Conservation (phyloP, 2,797 vertebrate species). For the Columba guinea region DNA sequence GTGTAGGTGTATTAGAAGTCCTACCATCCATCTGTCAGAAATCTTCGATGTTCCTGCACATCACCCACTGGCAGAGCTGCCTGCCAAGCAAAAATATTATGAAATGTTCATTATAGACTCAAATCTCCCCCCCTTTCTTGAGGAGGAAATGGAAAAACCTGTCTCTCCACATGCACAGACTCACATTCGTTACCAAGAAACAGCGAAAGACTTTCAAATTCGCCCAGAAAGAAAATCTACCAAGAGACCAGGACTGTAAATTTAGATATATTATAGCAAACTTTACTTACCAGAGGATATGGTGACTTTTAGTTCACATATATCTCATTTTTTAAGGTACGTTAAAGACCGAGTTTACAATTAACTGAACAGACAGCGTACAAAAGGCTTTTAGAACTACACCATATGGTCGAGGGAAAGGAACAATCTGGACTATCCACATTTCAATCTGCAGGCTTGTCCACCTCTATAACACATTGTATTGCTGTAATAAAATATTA, state of each 20-base stretch:
- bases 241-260: constrained; percentile 13
- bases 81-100: constrained; percentile 69
- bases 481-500: constrained; percentile 80
- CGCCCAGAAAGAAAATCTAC: constrained; percentile 18
- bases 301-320: constrained; percentile 60
- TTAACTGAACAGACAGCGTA: constrained; percentile 82
- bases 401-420: constrained; percentile 82
- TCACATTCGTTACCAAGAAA: constrained; percentile 39
- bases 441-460: constrained; percentile 81
- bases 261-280: constrained; percentile 53
- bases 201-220: constrained; percentile 31
- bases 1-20: constrained; percentile 74
- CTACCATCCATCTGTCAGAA: constrained; percentile 73
- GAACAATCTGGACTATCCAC: constrained; percentile 82
- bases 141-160: constrained; percentile 54
- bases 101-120: constrained; percentile 66
- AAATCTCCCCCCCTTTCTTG: background rate
- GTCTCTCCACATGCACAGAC: background rate
- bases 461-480: constrained; percentile 82
- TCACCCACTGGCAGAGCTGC: constrained; percentile 71
- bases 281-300: constrained; percentile 54
- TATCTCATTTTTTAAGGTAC: constrained; percentile 70
- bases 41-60: constrained; percentile 71
- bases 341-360: constrained; percentile 79
- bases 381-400: constrained; percentile 84